These are phyloP conservation scores for Thalassophryne amazonica DNA, from an alignment of 2,797 vertebrate genomes.

Conservation along the genomic window DNA sequence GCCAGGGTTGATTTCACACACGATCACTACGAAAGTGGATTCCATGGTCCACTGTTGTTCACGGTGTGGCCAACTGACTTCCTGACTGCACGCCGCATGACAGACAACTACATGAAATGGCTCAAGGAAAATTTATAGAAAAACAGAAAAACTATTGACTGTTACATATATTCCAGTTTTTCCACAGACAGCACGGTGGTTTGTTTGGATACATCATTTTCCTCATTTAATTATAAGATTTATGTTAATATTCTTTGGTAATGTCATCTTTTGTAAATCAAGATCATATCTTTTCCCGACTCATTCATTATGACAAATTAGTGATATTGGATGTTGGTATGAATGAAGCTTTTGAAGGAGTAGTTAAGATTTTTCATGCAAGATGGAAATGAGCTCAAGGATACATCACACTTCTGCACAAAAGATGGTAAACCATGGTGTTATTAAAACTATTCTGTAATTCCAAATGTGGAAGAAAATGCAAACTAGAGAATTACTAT, in stretches of 20 bases:
- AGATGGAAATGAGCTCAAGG: neutral
- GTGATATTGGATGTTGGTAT: neutral
- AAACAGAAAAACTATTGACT: constrained; percentile 9
- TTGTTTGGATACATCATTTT: constrained; percentile 5
- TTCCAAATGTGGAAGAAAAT: too few species aligned
- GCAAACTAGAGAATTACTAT: too few species aligned
- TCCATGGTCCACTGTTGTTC: constrained; percentile 81
- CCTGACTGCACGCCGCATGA: constrained; percentile 71
- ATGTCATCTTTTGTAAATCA: constrained; percentile 19
- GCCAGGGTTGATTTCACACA: constrained; percentile 81
- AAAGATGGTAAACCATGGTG: too few species aligned
- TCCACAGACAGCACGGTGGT: constrained; percentile 9
- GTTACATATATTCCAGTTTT: constrained; percentile 38
- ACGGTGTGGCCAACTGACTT: constrained; percentile 69
- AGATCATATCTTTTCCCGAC: constrained; percentile 2
- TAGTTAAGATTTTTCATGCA: neutral
- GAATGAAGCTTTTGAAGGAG: neutral
- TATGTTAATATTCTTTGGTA: constrained; percentile 6
- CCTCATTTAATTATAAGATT: neutral
- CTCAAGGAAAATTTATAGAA: constrained; percentile 84
- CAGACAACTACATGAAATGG: constrained; percentile 77
- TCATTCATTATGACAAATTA: neutral
- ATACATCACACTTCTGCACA: too few species aligned
- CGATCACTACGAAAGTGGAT: constrained; percentile 73
- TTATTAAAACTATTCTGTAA: too few species aligned